Evolutionary conservation across 2,888 invertebrate species (phyloP), one percentile per base, ranked within the genome.

Genomic region (Meiosimyza platycephala): DNA sequence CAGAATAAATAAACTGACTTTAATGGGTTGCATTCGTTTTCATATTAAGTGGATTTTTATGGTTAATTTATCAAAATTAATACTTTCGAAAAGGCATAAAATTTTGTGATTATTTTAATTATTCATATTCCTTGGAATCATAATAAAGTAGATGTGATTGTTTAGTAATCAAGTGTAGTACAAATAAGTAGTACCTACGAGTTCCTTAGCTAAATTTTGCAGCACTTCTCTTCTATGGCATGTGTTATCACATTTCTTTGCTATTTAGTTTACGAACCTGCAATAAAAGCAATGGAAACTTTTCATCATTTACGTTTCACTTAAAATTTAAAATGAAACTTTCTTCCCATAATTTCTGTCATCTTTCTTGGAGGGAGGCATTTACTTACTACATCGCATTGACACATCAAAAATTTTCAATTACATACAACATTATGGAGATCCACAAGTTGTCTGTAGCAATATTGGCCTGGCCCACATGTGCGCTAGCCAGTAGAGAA

Each of bases 381-480:
- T 65, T 4, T 12, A 28, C 33, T 62, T 62, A 12, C 11, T 12
- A 28, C 33, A 40, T 70, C 50, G 15, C 52, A 74, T 67, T 71
- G 67, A 71, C 71, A 71, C 51, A 67, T 71, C 64, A 66, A 74
- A 80, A 81, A 82, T 80, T 84, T 84, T 83, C 85, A 85, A 85
- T 84, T 84, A 85, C 40, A 40, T 9, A 40, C 85, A 83, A 81
- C 84, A 84, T 85, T 85, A 85, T 85, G 85, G 83, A 85, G 85
- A 85, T 85, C 84, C 85, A 85, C 86, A 86, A 85, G 83, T 85
- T 85, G 86, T 85, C 85, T 83, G 77, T 79, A 80, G 80, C 82
- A 84, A 82, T 82, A 80, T 80, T 40, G 40, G 40, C 40, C 40
- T 40, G 78, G 79, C 77, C 69, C 74, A 73, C 76, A 78, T 76